phyloP scores from a whole-genome alignment of 2,888 invertebrate genomes.

The Caenorhabditis afra region DNA sequence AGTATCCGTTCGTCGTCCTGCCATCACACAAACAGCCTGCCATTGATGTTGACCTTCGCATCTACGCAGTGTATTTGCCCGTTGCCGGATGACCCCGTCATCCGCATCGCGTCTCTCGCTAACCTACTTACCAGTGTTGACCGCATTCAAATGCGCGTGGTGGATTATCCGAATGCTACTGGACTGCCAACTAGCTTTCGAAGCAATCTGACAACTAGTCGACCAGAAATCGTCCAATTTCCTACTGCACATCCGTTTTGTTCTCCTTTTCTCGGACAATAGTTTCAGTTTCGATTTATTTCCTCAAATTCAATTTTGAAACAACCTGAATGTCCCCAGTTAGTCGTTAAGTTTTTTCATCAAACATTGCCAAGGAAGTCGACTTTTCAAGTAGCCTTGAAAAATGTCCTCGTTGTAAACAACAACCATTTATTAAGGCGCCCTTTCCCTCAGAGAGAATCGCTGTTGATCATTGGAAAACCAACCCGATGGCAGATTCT shows the following conservation, averaged over 20 bases:
- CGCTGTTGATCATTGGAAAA: conserved; percentile 9
- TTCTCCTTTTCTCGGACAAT: neutral
- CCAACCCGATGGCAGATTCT: conserved; percentile 11
- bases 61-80: too few relatives aligned
- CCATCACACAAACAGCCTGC: neutral
- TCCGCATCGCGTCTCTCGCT: neutral
- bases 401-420: conserved; percentile 17
- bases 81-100: neutral
- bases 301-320: too few relatives aligned
- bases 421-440: conserved; percentile 8
- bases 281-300: too few relatives aligned
- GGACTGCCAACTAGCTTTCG: neutral
- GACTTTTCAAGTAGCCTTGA: neutral
- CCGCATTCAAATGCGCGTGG: conserved; percentile 27
- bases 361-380: conserved; percentile 8
- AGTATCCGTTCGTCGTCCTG: too few relatives aligned
- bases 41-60: neutral
- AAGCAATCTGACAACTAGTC: neutral
- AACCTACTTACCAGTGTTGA: too few relatives aligned
- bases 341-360: conserved; percentile 2
- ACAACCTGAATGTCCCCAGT: too few relatives aligned
- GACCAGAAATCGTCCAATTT: neutral
- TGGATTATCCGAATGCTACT: conserved; percentile 7
- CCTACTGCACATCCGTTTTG: neutral
- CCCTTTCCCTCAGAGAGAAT: neutral